Evolutionary conservation across 1,140 invertebrate species (phyloP).

Genomic region (Capitella teleta): DNA sequence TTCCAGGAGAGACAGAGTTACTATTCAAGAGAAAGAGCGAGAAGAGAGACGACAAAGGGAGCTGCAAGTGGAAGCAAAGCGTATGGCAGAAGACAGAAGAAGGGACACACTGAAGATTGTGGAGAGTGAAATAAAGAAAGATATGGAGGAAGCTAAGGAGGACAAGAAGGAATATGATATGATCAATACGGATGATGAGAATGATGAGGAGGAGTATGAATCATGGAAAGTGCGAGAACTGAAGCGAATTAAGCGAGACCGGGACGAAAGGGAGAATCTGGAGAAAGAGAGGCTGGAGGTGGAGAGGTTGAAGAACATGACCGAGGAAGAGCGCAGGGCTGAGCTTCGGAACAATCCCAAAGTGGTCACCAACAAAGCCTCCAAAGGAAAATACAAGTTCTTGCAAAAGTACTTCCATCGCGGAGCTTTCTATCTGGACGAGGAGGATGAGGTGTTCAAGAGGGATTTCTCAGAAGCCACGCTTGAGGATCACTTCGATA

Average conservation of each 20-base stretch:
- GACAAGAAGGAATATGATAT: neutral
- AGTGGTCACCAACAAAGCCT: conserved; percentile 81
- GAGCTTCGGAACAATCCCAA: conserved; percentile 90
- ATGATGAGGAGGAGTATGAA: conserved; percentile 95
- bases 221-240: conserved; percentile 94
- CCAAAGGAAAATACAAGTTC: conserved; percentile 99
- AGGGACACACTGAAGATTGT: conserved; percentile 65
- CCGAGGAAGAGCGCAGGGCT: conserved; percentile 75
- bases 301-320: conserved; percentile 83
- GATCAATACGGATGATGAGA: conserved; percentile 83
- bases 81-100: conserved; percentile 68
- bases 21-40: conserved; percentile 85
- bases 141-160: neutral
- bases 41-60: conserved; percentile 75
- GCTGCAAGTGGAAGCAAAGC: conserved; percentile 63
- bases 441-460: conserved; percentile 84
- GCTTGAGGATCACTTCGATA: conserved; percentile 98
- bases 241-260: conserved; percentile 86
- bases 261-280: conserved; percentile 76
- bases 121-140: neutral
- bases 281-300: conserved; percentile 75
- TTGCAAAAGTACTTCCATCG: conserved; percentile 99
- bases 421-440: conserved; percentile 94
- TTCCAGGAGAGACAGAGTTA: conserved; percentile 69
- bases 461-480: conserved; percentile 94